Percentiles rank a stretch among this genome's conserved stretches.
Conservation (phyloP, 37 sponge, comb jelly and placozoan genomes). For the Amphimedon queenslandica region DNA sequence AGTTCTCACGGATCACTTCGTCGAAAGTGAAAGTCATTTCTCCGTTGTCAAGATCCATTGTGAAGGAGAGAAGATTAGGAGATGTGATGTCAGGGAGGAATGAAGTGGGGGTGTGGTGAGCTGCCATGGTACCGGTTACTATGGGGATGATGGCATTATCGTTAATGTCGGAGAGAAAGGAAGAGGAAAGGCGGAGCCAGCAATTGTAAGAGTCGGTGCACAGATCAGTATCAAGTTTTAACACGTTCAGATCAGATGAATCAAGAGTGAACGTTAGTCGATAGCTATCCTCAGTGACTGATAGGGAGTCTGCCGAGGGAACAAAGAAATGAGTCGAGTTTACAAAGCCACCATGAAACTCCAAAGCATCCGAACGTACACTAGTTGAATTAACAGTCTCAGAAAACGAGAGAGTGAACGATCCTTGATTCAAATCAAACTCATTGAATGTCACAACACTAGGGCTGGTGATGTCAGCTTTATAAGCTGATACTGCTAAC, state of each 20-base stretch:
- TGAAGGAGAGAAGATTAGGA: slow-evolving; percentile 41
- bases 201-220: slow-evolving; percentile 63
- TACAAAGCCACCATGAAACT: slow-evolving; percentile 30
- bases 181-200: slow-evolving; percentile 58
- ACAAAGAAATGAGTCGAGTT: slow-evolving; percentile 42
- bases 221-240: slow-evolving; percentile 71
- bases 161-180: slow-evolving; percentile 55
- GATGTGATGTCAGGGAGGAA: slow-evolving; percentile 65
- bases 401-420: slow-evolving; percentile 64
- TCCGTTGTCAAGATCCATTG: slow-evolving; percentile 66
- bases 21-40: slow-evolving; percentile 73
- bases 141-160: slow-evolving; percentile 66
- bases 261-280: slow-evolving; percentile 35
- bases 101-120: slow-evolving; percentile 23
- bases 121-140: slow-evolving; percentile 23
- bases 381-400: slow-evolving; percentile 61
- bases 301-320: slow-evolving; percentile 2
- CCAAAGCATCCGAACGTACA: slow-evolving; percentile 7
- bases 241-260: slow-evolving; percentile 47
- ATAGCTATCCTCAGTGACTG: slow-evolving; percentile 37
- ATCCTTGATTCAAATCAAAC: slow-evolving; percentile 64
- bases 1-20: slow-evolving; percentile 55
- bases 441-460: slow-evolving; percentile 22
- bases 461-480: slow-evolving; percentile 58
- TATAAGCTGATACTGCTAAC: slow-evolving; percentile 14